These are phyloP conservation scores for Pseudopleuronectes americanus DNA, from an alignment of 2,797 vertebrate genomes.

Conservation along the genomic window DNA sequence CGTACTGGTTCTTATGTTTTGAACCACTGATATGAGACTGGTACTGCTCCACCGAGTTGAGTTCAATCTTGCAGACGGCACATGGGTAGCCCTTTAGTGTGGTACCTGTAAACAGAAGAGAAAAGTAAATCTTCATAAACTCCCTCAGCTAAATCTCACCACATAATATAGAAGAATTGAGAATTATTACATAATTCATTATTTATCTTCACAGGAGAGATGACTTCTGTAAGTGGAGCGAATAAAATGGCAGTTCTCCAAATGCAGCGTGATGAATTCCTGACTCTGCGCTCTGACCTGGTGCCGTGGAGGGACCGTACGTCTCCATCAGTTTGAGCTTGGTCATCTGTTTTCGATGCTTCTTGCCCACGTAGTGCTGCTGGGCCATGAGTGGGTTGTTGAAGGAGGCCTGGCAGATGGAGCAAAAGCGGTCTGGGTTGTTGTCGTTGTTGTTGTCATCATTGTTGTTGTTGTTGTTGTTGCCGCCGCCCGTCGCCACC, in stretches of 20 bases:
- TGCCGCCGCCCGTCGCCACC: not conserved
- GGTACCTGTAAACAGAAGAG: slow-evolving; percentile 80
- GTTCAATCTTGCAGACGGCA: slow-evolving; percentile 92
- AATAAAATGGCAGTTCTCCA: not conserved
- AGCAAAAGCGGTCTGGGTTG: slow-evolving; percentile 94
- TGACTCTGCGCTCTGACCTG: slow-evolving; percentile 66
- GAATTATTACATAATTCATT: not conserved
- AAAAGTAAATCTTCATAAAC: not conserved
- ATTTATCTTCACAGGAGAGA: not conserved
- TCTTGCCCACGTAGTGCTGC: slow-evolving; percentile 97
- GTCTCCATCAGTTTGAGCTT: slow-evolving; percentile 95
- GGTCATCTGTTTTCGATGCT: slow-evolving; percentile 95
- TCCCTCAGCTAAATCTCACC: not conserved
- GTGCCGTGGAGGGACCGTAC: slow-evolving; percentile 85
- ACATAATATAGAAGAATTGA: not conserved
- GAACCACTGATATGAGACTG: slow-evolving; percentile 97
- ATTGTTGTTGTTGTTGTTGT: slow-evolving; percentile 68
- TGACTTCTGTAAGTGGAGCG: not conserved
- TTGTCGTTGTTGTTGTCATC: slow-evolving; percentile 75
- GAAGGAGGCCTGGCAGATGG: slow-evolving; percentile 94
- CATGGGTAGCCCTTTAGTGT: slow-evolving; percentile 92
- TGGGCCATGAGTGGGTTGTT: slow-evolving; percentile 97
- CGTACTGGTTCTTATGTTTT: slow-evolving; percentile 98
- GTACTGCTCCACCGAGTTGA: slow-evolving; percentile 99
- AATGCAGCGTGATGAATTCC: not conserved